phyloP scores from a whole-genome alignment of 1,140 invertebrate genomes.

The Drosophila mayri region DNA sequence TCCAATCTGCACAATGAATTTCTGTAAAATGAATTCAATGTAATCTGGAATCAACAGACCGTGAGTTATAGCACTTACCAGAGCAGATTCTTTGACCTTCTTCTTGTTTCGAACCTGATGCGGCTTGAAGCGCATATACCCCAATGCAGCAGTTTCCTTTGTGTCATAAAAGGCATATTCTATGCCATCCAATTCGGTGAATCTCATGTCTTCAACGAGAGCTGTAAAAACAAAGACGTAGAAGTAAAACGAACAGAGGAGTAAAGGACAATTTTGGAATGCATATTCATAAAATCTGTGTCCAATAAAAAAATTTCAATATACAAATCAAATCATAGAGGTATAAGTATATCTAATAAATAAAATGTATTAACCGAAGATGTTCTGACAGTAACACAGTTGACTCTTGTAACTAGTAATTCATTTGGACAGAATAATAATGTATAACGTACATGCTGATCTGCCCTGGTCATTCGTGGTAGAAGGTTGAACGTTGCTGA shows the following conservation, averaged over 20 bases:
- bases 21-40: slow-evolving; percentile 27
- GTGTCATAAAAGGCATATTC: slow-evolving; percentile 70
- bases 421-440: neutral
- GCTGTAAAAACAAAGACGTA: slow-evolving; percentile 23
- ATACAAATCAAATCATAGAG: neutral
- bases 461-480: neutral
- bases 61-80: slow-evolving; percentile 31
- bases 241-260: neutral
- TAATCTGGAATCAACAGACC: too few species aligned
- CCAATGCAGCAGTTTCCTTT: slow-evolving; percentile 36
- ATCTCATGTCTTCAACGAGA: slow-evolving; percentile 30
- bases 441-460: neutral
- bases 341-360: too few species aligned
- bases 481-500: neutral
- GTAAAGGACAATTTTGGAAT: neutral
- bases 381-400: neutral
- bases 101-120: slow-evolving; percentile 42
- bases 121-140: slow-evolving; percentile 68
- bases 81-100: slow-evolving; percentile 22
- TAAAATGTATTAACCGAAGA: too few species aligned
- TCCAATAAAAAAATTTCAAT: neutral
- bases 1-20: slow-evolving; percentile 56
- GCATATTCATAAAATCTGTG: neutral
- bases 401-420: neutral
- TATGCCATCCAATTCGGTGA: slow-evolving; percentile 48